Conservation (phyloP, 2,888 invertebrate genomes). For the Gortyna flavago region DNA sequence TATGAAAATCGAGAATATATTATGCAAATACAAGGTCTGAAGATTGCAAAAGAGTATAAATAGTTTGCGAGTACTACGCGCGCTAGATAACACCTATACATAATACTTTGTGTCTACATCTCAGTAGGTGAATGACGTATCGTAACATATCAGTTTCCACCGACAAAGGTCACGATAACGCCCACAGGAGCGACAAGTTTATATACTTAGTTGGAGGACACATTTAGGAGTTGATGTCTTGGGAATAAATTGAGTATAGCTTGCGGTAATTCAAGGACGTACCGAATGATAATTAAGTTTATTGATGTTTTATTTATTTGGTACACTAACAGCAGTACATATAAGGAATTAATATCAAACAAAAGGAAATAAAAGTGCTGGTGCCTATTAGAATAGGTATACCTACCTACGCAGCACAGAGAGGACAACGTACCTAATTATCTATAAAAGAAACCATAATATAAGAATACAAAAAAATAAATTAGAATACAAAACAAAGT, state of each 20-base stretch:
- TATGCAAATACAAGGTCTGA: constrained; percentile 8
- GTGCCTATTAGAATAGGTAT: background rate
- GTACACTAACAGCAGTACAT: background rate
- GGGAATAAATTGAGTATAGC: constrained; percentile 4
- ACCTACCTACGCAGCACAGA: background rate
- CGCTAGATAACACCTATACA: constrained; percentile 25
- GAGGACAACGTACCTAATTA: background rate
- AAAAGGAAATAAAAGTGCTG: background rate
- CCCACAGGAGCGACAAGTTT: constrained; percentile 42
- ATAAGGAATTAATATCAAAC: background rate
- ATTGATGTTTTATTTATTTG: background rate
- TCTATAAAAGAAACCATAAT: background rate
- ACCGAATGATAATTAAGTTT: background rate
- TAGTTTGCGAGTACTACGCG: constrained; percentile 24
- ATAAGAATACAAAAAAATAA: background rate
- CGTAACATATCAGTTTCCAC: constrained; percentile 47
- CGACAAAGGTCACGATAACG: constrained; percentile 52
- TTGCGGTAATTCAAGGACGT: background rate
- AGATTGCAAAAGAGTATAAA: constrained; percentile 32
- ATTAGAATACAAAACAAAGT: background rate
- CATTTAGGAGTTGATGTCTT: constrained; percentile 4
- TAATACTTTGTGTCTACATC: constrained; percentile 17
- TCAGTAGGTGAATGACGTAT: constrained; percentile 49
- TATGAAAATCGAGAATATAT: constrained; percentile 1
- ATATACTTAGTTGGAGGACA: constrained; percentile 14